Conservation (phyloP, 2,888 invertebrate genomes). For the Pedicia rivosa region DNA sequence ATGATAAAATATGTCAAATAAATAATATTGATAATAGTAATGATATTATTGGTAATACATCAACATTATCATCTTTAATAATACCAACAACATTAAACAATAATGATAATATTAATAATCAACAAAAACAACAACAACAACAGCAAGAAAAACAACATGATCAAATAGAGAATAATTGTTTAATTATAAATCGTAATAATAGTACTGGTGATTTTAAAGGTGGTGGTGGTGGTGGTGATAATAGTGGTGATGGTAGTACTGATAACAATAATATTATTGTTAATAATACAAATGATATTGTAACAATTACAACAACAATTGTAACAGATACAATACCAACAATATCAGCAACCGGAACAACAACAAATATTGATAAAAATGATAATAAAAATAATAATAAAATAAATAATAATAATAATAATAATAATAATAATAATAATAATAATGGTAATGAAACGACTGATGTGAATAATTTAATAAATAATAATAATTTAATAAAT, state of each 20-base stretch:
- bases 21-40: too few relatives aligned
- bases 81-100: too few relatives aligned
- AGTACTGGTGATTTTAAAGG: constrained; percentile 5
- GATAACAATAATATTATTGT: neutral
- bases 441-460: neutral
- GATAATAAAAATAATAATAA: constrained; percentile 3
- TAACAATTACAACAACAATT: too few relatives aligned
- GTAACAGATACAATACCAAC: neutral
- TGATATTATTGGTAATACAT: too few relatives aligned
- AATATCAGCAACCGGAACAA: neutral
- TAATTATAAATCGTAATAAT: too few relatives aligned
- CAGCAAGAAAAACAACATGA: too few relatives aligned
- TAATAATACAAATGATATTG: neutral
- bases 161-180: too few relatives aligned
- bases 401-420: constrained; percentile 4
- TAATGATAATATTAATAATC: too few relatives aligned
- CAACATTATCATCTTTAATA: too few relatives aligned
- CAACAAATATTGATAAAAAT: neutral
- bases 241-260: neutral
- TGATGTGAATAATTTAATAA: neutral
- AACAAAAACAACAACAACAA: too few relatives aligned
- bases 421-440: constrained; percentile 5
- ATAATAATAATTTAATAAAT: too few relatives aligned
- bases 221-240: constrained; percentile 2
- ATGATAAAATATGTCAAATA: too few relatives aligned